phyloP scores from a whole-genome alignment of 1,140 invertebrate species.

The Drosophila persimilis region DNA sequence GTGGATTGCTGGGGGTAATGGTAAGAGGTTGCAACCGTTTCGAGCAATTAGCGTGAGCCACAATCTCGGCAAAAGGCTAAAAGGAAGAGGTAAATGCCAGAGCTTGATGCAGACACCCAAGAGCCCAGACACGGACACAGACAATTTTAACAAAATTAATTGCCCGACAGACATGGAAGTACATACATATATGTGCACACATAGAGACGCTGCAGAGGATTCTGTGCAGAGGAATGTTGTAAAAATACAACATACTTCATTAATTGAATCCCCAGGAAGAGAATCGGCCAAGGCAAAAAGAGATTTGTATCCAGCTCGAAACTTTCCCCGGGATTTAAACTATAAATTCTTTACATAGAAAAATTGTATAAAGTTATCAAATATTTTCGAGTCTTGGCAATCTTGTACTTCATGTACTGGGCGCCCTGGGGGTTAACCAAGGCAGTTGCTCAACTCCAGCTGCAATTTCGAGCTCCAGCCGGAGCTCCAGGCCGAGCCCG shows the following conservation, averaged over 20 bases:
- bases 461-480: no score
- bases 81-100: slow-evolving; percentile 60
- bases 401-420: no score
- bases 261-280: slow-evolving; percentile 5
- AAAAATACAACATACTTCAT: slow-evolving; percentile 15
- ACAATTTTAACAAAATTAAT: slow-evolving; percentile 58
- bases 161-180: slow-evolving; percentile 14
- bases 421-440: slow-evolving; percentile 2
- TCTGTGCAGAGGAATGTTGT: slow-evolving; percentile 3
- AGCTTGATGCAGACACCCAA: slow-evolving; percentile 3
- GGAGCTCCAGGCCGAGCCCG: no score
- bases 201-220: not conserved
- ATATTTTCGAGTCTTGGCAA: slow-evolving; percentile 10
- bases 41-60: slow-evolving; percentile 76
- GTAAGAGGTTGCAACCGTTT: slow-evolving; percentile 51
- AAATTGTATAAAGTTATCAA: slow-evolving; percentile 4
- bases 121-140: slow-evolving; percentile 33
- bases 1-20: not conserved
- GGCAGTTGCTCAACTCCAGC: slow-evolving; percentile 4
- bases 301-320: not conserved
- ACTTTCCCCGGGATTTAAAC: no score
- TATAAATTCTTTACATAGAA: not conserved
- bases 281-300: not conserved
- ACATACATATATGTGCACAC: not conserved
- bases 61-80: slow-evolving; percentile 69